Base-by-base conservation (phyloP, 2,888 invertebrate species). In the Gandaritis pyraliata region DNA sequence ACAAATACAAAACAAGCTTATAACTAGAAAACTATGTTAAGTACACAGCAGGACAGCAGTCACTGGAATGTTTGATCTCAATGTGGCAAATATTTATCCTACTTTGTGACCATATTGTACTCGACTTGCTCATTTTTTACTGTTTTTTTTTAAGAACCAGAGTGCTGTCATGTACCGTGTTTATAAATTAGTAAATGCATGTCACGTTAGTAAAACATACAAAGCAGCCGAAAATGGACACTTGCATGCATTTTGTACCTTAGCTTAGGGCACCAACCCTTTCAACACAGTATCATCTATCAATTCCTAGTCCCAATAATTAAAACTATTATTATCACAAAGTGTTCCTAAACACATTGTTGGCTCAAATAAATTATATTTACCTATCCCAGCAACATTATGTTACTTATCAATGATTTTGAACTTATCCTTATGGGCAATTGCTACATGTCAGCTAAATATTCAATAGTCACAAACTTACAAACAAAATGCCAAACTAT, bases 1-100 rank as follows among this genome's bases (percentile, higher is more conserved):
- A 91, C 90, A 91, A 43, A 64, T 84, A 89, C 78, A 80, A 80
- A 82, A 80, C 77, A 78, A 61, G 16, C 52, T 52, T 65, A 60
- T 55, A 45, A 75, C 68, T 74, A 79, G 74, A 56, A 58, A 58
- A 72, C 79, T 29, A 82, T 54, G 78, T 88, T 90, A 91, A 90
- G 91, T 90, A 90, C 86, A 85, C 80, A 86, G 83, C 83, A 84
- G 73, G 87, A 88, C 90, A 90, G 90, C 88, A 90, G 8, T 11
- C 10, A 80, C 86, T 88, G 90, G 90, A 91, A 90, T 90, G 90
- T 88, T 82, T 75, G 72, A 76, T 79, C 73, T 73, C 70, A 74
- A 74, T 66, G 70, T 62, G 66, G 70, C 69, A 66, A 71, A 69
- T 71, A 58, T 59, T 56, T 69, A 61, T 65, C 53, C 72, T 70